Conservation (phyloP, 1,140 invertebrate genomes). For the Drosophila sucinea region DNA sequence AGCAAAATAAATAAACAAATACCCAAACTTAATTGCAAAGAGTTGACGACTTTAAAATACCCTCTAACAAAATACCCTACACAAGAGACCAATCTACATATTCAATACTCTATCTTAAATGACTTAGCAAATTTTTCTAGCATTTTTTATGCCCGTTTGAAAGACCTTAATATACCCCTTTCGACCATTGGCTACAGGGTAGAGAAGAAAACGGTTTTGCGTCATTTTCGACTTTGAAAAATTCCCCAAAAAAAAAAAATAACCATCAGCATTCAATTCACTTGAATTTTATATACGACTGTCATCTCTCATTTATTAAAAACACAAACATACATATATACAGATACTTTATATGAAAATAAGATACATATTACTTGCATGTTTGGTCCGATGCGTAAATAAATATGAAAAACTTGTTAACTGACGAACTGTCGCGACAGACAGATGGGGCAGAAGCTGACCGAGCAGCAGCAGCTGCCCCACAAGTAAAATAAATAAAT, state of each 20-base stretch:
- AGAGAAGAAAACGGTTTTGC: conserved; percentile 6
- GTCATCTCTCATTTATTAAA: conserved; percentile 20
- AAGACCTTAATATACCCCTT: not conserved
- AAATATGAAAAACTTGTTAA: conserved; percentile 46
- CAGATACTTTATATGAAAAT: conserved; percentile 18
- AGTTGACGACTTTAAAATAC: not conserved
- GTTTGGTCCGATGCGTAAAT: conserved; percentile 33
- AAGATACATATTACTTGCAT: conserved; percentile 38
- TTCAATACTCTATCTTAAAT: too few relatives aligned
- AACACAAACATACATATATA: not conserved
- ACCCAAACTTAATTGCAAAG: not conserved
- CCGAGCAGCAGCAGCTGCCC: conserved; percentile 30
- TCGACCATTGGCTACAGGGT: not conserved
- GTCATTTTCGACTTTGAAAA: conserved; percentile 40
- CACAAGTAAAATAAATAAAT: conserved; percentile 56
- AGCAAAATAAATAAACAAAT: conserved; percentile 9
- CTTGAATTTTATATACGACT: conserved; percentile 21
- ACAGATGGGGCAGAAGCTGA: conserved; percentile 18
- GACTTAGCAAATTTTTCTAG: too few relatives aligned
- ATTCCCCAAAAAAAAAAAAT: conserved; percentile 23
- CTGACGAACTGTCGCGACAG: conserved; percentile 15
- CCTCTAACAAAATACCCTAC: not conserved
- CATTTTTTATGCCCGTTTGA: too few relatives aligned
- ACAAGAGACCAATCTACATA: too few relatives aligned
- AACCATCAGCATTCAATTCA: conserved; percentile 27